A percentile compares a stretch with the other conserved stretches of the same genome.
These are phyloP conservation scores for Thamnophis elegans DNA, from an alignment of 2,797 vertebrate species.

Conservation along the genomic window DNA sequence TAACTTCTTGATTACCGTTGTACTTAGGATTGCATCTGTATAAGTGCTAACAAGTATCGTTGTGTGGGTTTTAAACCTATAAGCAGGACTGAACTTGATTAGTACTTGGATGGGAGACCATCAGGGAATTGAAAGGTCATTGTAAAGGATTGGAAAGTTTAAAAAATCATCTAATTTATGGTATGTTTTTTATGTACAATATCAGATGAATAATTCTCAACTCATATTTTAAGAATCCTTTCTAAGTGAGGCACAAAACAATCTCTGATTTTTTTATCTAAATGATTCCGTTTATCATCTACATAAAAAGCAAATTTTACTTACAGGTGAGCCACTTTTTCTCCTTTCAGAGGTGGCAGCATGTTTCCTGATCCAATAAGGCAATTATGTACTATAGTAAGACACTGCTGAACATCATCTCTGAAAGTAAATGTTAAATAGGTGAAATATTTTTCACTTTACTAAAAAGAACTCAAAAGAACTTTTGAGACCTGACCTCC, in stretches of 20 bases:
- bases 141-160: neutral
- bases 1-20: neutral
- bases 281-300: neutral
- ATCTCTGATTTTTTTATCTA: neutral
- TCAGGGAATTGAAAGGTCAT: neutral
- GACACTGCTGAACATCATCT: constrained; percentile 93
- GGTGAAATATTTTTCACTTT: neutral
- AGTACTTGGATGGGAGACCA: neutral
- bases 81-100: neutral
- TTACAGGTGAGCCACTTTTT: constrained; percentile 88
- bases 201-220: neutral
- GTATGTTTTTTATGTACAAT: neutral
- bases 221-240: neutral
- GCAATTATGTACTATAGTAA: constrained; percentile 93
- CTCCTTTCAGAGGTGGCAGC: constrained; percentile 88
- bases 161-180: neutral
- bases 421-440: constrained; percentile 67
- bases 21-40: neutral
- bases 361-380: constrained; percentile 91
- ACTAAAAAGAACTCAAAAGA: neutral
- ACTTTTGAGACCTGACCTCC: neutral
- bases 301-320: constrained; percentile 51
- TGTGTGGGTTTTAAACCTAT: neutral
- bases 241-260: neutral
- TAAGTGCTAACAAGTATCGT: neutral